Conservation (phyloP, 2,113 vertebrate species). For the Rissa tridactyla region DNA sequence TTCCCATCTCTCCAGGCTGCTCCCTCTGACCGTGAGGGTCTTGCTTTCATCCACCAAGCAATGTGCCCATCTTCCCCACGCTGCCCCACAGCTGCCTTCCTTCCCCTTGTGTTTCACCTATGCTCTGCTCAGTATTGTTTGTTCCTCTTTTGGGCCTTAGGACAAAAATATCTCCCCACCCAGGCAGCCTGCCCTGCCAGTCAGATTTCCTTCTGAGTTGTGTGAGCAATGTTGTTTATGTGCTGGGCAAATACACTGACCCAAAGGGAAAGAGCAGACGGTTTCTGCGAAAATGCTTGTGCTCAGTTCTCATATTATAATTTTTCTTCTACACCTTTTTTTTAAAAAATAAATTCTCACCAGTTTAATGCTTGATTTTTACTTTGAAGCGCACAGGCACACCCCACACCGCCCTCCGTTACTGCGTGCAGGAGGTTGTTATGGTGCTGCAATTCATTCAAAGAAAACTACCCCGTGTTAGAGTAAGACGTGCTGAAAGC, state of each 20-base stretch:
- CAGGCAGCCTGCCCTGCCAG: not conserved
- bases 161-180: constrained; percentile 16
- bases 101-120: not conserved
- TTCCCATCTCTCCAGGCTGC: not conserved
- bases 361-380: not conserved
- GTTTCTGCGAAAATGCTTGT: not conserved
- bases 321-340: not conserved
- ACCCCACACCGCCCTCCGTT: not conserved
- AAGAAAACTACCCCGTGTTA: not conserved
- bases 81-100: not conserved
- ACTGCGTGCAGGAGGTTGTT: not conserved
- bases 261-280: not conserved
- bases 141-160: not conserved
- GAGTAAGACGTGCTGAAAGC: not conserved
- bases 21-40: not conserved
- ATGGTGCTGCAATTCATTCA: not conserved
- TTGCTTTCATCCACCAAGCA: not conserved
- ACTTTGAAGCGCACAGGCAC: not conserved
- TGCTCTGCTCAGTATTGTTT: not conserved
- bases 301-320: not conserved
- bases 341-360: not conserved
- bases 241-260: not conserved
- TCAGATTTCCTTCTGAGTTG: not conserved
- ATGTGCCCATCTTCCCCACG: not conserved
- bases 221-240: constrained; percentile 5